Base-by-base conservation (phyloP, 2,888 invertebrate species). In the Sarcophaga rosellei region DNA sequence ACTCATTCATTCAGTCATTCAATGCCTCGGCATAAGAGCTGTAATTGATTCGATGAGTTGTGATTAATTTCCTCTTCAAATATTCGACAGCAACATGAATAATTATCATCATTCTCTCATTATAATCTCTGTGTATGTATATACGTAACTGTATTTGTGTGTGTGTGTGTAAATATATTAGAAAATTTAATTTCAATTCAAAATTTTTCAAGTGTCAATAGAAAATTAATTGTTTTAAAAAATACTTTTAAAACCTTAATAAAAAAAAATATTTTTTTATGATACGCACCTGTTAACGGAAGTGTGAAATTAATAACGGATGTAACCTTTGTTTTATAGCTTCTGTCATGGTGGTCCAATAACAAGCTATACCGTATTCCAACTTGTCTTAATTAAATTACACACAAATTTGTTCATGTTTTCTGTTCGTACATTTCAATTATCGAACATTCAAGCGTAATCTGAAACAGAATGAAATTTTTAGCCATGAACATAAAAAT, bases 51-150 rank as follows among this genome's bases (percentile, higher is more conserved):
- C 12, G 15, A 76, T 70, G 65, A 82, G 53, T 15, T 17, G 65
- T 82, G 76, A 76, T 82, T 82, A 70, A 76, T 76, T 76, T 76
- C 69, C 69, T 76, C 17, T 70, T 70, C 59, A 70, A 57, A 70
- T 62, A 21, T 20, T 57, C 61, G 62, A 44, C 57, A 17, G 47
- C 68, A 57, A 21, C 68, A 70, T 53, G 53, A 12, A 53, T 53
- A 53, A 17, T 53, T 53, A 53, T 53, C 15, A 17, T 53, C 35
- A 10, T 35, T 35, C 35, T 53, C 5, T 53, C 53, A 53, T 53
- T 53, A 53, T 17, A 53, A 17, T 53, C 4, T 17, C 12, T 17
- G 17, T 15, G 53, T 53, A 53, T 15, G 53, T 35, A 35, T 8
- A 35, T 53, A 5, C 17, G 15, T 15, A 53, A 53, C 4, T 53